A percentile compares a stretch with the other conserved stretches of the same genome.
Conservation (phyloP, 2,113 vertebrate species). For the Chloropsis cyanopogon region DNA sequence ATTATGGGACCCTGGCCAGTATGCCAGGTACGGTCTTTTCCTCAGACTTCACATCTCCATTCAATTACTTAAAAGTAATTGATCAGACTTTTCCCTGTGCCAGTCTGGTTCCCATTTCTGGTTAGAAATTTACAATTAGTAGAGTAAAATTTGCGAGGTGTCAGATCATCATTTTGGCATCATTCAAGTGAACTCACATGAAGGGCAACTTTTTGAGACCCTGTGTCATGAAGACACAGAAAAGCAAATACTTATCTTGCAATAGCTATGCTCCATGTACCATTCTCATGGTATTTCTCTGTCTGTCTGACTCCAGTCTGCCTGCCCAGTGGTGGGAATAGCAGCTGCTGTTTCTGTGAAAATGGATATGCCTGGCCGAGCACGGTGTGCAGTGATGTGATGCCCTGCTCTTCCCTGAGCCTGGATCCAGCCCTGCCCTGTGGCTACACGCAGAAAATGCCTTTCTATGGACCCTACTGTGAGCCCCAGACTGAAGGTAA, state of each 20-base stretch:
- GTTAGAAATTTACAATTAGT: background rate
- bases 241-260: background rate
- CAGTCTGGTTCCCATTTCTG: background rate
- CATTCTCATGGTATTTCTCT: background rate
- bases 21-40: background rate
- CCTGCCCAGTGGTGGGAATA: background rate
- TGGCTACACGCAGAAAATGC: slow-evolving; percentile 28
- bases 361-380: slow-evolving; percentile 63
- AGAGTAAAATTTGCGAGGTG: background rate
- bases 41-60: background rate
- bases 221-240: background rate
- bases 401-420: background rate
- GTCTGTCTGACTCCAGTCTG: slow-evolving; percentile 57
- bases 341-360: slow-evolving; percentile 66
- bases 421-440: background rate
- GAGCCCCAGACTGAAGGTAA: slow-evolving; percentile 61
- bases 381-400: background rate
- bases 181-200: background rate
- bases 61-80: background rate
- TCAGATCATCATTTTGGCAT: background rate
- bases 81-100: background rate
- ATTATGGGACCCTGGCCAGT: background rate
- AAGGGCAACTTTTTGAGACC: background rate
- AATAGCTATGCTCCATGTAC: fast-evolving
- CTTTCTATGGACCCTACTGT: slow-evolving; percentile 55